Base-by-base conservation (phyloP, 2,113 vertebrate genomes). In the Erythrocebus patas region DNA sequence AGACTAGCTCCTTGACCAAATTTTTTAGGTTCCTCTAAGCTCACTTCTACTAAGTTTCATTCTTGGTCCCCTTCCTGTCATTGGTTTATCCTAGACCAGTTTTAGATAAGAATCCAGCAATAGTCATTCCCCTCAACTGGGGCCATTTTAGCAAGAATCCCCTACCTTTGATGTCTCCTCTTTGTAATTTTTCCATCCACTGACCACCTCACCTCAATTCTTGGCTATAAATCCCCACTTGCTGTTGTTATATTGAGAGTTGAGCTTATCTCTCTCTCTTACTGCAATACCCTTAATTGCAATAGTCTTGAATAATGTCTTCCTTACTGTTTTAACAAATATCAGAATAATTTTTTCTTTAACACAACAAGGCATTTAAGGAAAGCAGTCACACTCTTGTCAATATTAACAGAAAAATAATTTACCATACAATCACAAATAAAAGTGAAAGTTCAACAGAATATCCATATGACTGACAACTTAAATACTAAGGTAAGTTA, bases 341-440 rank as follows among this genome's bases (percentile, higher is more conserved):
- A 43, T n/a, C 43, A 64, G 52, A 45, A 57, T 76, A 84, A 84
- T 43, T 61, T 61, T 93, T 86, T 80, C 43, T 80, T 43, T 52
- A 85, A 78, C 1, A 5, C 68, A 55, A 43, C 16, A 40, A 43
- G 5, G 75, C 59, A 83, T 83, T 86, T 55, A 92, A 50, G 48
- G n/a, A 83, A 38, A 87, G 70, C 5, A 68, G 43, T 83, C 59
- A 96, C 32, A 64, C 14, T 66, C 38, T 85, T 70, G 57, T 5
- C 38, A 61, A 40, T 68, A 91, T 52, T 55, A 80, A 81, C 2
- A 95, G 45, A 72, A 91, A 89, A 95, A 57, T 79, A 95, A 86
- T 86, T 81, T 27, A 95, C 12, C 57, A 57, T 43, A 86, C 1
- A 91, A 85, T 85, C 66, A 85, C 48, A 93, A 82, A 52, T 18